Conservation (phyloP, 2,113 vertebrate genomes). For the Polyodon spathula region DNA sequence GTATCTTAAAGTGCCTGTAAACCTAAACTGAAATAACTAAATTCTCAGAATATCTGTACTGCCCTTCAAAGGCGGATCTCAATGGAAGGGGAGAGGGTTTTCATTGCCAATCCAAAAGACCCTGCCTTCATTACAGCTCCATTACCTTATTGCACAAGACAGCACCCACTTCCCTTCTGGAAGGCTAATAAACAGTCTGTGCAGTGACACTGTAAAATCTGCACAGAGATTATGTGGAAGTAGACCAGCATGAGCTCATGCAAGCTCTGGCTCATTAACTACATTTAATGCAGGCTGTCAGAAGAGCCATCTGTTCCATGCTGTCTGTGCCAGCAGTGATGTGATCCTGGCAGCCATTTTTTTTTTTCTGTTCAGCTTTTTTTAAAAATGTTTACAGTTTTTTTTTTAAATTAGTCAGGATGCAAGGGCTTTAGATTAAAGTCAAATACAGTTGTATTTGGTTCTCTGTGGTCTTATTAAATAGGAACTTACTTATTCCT, state of each 20-base stretch:
- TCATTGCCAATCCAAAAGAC: background rate
- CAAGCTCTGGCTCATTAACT: constrained; percentile 46
- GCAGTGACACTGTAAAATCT: constrained; percentile 17
- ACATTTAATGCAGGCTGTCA: constrained; percentile 48
- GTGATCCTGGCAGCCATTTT: constrained; percentile 33
- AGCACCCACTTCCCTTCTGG: constrained; percentile 16
- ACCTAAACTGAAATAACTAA: background rate
- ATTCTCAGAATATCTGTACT: background rate
- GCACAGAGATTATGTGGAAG: constrained; percentile 43
- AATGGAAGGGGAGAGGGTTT: background rate
- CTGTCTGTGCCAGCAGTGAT: constrained; percentile 42
- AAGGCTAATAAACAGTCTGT: constrained; percentile 11
- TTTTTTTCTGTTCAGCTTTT: constrained; percentile 30
- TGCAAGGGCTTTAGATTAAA: constrained; percentile 10
- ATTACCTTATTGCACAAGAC: background rate
- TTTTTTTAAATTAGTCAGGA: constrained; percentile 24
- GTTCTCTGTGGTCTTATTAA: background rate
- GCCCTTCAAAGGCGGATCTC: background rate
- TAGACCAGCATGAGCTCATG: constrained; percentile 50
- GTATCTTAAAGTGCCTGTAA: background rate
- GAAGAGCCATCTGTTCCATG: constrained; percentile 47
- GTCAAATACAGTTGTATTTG: background rate
- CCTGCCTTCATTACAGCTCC: background rate
- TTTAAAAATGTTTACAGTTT: constrained; percentile 10
- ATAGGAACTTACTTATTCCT: background rate